A percentile compares a stretch with the other conserved stretches of the same genome.
phyloP scores from a whole-genome alignment of 2,113 vertebrate genomes.

The Halichoerus grypus region DNA sequence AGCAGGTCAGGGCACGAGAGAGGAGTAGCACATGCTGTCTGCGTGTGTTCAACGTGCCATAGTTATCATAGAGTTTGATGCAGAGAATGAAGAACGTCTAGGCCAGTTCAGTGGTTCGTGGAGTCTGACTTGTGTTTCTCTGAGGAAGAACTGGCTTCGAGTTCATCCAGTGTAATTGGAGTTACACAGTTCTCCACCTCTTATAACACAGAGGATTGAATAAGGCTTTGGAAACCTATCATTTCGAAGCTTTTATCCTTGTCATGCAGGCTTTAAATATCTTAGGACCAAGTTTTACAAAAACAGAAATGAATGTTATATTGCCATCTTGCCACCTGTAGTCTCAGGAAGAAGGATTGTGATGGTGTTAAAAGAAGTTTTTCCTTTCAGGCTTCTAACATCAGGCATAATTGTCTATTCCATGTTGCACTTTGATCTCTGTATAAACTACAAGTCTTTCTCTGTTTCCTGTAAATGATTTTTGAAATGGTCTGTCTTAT shows the following conservation, averaged over 20 bases:
- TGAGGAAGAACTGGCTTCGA: background rate
- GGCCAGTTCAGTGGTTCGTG: background rate
- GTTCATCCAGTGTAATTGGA: background rate
- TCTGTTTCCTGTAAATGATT: background rate
- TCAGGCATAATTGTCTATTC: background rate
- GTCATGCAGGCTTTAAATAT: background rate
- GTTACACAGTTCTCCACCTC: background rate
- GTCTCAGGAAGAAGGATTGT: background rate
- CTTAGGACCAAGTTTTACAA: background rate
- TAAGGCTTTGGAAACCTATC: background rate
- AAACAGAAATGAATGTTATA: background rate
- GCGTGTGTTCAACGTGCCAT: too few relatives aligned
- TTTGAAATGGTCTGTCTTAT: constrained; percentile 12
- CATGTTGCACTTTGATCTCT: background rate
- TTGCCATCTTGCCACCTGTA: background rate
- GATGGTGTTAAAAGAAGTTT: background rate
- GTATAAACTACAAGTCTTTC: background rate
- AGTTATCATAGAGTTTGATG: background rate
- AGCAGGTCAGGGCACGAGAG: background rate
- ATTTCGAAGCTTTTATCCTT: background rate
- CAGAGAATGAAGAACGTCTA: background rate
- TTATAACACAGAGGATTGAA: background rate
- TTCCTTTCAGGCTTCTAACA: background rate
- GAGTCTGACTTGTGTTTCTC: background rate
- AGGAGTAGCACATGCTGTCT: accelerated